Percentiles rank a stretch among this genome's conserved stretches.
Conservation (phyloP, 2,113 vertebrate genomes). For the Morphnarchus princeps region DNA sequence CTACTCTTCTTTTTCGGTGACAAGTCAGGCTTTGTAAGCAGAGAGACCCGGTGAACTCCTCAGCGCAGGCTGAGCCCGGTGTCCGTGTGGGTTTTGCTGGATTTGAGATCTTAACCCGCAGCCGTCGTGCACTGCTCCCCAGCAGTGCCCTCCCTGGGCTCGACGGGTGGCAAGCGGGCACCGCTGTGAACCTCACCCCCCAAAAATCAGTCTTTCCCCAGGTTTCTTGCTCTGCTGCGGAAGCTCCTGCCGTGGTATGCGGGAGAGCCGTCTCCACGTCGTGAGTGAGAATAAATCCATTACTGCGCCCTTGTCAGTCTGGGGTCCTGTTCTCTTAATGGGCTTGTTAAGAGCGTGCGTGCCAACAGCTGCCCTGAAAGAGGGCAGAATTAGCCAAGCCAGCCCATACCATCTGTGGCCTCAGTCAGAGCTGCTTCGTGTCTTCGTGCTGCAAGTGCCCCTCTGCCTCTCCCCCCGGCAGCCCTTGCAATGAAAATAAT, state of each 20-base stretch:
- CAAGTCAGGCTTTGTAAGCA: not conserved
- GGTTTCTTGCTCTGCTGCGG: not conserved
- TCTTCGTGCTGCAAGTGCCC: conserved; percentile 12
- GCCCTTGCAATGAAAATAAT: not conserved
- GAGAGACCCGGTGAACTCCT: rapidly evolving
- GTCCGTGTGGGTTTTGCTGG: rapidly evolving
- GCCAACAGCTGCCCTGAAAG: conserved; percentile 38
- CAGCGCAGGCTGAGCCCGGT: not conserved
- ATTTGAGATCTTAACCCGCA: not conserved
- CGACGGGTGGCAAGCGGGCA: not conserved
- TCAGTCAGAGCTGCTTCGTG: not conserved
- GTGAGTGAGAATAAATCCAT: conserved; percentile 16
- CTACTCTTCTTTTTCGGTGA: rapidly evolving
- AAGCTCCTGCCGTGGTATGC: not conserved
- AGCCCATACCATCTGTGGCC: conserved; percentile 66
- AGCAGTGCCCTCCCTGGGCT: not conserved
- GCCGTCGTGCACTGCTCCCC: rapidly evolving
- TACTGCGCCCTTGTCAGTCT: conserved; percentile 4
- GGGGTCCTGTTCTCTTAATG: conserved; percentile 38
- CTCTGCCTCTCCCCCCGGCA: conserved; percentile 22
- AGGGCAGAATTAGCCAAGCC: conserved; percentile 49
- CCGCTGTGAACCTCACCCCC: not conserved
- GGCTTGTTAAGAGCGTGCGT: not conserved
- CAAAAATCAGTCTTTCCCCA: not conserved
- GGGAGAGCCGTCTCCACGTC: not conserved